Percentiles rank a stretch among this genome's conserved stretches.
Evolutionary conservation across 2,888 invertebrate genomes (phyloP).

Genomic region (Cheilosia pagana): DNA sequence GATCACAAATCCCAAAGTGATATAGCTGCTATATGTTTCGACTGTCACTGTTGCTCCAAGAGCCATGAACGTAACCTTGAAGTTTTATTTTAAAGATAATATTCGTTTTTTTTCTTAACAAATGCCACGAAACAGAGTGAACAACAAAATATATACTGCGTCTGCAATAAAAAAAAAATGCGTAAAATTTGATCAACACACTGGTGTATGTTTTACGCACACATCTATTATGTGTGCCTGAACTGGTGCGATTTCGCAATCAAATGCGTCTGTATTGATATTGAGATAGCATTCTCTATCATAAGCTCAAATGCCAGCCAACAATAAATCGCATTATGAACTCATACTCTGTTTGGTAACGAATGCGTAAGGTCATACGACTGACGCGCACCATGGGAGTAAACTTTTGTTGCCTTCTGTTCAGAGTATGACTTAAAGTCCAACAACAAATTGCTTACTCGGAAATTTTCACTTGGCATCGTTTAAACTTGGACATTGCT

Average conservation of each 20-base stretch:
- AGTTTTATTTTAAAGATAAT: slow-evolving; percentile 66
- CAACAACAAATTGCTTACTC: neutral
- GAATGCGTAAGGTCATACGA: slow-evolving; percentile 56
- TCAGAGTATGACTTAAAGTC: neutral
- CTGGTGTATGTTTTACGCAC: slow-evolving; percentile 38
- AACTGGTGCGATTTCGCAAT: slow-evolving; percentile 57
- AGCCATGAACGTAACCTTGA: slow-evolving; percentile 75
- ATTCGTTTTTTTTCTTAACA: slow-evolving; percentile 18
- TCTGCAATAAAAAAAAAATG: slow-evolving; percentile 60
- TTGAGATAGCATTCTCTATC: slow-evolving; percentile 40
- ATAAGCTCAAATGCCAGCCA: slow-evolving; percentile 49
- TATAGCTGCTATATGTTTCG: slow-evolving; percentile 54
- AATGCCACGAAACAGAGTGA: slow-evolving; percentile 45
- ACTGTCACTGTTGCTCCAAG: slow-evolving; percentile 52
- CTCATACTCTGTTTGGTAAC: slow-evolving; percentile 35
- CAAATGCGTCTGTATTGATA: slow-evolving; percentile 23
- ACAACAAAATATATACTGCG: slow-evolving; percentile 63
- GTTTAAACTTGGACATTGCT: no score
- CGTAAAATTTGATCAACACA: slow-evolving; percentile 48
- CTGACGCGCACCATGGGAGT: neutral
- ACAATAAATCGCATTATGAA: slow-evolving; percentile 64
- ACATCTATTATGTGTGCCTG: slow-evolving; percentile 26
- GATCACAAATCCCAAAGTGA: slow-evolving; percentile 61
- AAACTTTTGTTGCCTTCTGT: neutral
- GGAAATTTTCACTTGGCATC: slow-evolving; percentile 4